Evolutionary conservation across 1,140 invertebrate genomes (phyloP).

Genomic region (Conus betulinus): DNA sequence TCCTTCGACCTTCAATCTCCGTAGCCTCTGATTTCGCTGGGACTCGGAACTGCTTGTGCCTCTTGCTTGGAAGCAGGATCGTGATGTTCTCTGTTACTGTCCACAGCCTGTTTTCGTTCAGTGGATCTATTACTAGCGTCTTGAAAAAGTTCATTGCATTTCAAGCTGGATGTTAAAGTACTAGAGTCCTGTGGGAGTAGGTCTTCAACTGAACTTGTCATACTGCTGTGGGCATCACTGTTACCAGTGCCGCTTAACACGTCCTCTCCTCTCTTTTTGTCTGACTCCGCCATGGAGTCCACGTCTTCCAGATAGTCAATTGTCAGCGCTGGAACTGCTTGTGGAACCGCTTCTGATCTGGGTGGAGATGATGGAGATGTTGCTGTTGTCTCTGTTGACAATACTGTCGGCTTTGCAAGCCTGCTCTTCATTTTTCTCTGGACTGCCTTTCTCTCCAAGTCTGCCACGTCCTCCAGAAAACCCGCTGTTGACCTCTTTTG

Average conservation of each 20-base stretch:
- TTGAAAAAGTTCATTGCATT: background rate
- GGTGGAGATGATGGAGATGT: background rate
- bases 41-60: no score
- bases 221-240: background rate
- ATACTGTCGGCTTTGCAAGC: background rate
- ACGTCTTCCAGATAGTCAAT: conserved; percentile 30
- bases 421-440: conserved; percentile 15
- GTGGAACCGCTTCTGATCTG: background rate
- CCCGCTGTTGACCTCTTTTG: background rate
- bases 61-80: no score
- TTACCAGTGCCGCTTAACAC: background rate
- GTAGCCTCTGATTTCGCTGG: no score
- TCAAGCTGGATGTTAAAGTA: background rate
- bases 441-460: background rate
- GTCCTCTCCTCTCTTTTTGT: background rate
- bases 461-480: conserved; percentile 23
- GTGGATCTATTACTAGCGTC: no score
- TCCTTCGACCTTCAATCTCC: no score
- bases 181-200: background rate
- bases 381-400: background rate
- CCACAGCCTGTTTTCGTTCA: no score
- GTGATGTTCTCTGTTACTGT: no score
- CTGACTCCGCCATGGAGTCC: background rate
- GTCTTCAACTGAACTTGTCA: background rate
- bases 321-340: conserved; percentile 3